A percentile compares a stretch with the other conserved stretches of the same genome.
These are phyloP conservation scores for Anthoptus insignis DNA, from an alignment of 2,888 invertebrate genomes.

Conservation along the genomic window DNA sequence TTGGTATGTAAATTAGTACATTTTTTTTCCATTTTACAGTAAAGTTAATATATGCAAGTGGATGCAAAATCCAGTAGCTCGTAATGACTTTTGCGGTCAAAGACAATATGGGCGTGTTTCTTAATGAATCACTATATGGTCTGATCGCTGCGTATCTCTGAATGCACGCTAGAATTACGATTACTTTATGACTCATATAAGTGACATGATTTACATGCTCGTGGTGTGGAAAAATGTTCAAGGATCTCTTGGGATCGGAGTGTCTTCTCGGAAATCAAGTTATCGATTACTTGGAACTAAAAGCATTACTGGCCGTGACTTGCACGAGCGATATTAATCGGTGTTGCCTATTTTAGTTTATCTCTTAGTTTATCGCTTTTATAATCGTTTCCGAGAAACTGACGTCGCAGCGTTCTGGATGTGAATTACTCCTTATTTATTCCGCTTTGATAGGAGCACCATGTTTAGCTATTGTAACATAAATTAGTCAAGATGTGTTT, in stretches of 20 bases:
- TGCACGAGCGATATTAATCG: constrained; percentile 3
- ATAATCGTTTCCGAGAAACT: constrained; percentile 6
- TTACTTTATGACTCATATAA: constrained; percentile 68
- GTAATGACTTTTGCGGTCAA: constrained; percentile 23
- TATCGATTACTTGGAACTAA: constrained; percentile 50
- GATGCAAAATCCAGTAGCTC: not conserved
- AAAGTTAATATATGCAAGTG: not conserved
- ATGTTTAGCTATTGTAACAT: not conserved
- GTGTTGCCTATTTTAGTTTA: constrained; percentile 9
- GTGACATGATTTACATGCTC: constrained; percentile 60
- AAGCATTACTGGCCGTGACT: constrained; percentile 11
- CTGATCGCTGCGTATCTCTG: constrained; percentile 46
- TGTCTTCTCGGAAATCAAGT: constrained; percentile 57
- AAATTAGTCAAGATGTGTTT: too few relatives aligned
- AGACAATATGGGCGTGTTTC: constrained; percentile 28
- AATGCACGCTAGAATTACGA: constrained; percentile 53
- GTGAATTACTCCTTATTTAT: constrained; percentile 18
- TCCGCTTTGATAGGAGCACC: not conserved
- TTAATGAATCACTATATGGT: constrained; percentile 44
- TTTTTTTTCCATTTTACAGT: not conserved
- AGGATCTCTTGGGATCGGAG: constrained; percentile 48
- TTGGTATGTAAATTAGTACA: not conserved
- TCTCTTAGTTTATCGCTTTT: constrained; percentile 15
- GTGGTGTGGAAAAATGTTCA: constrained; percentile 57
- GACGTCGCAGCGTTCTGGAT: constrained; percentile 1